Conservation (phyloP, 2,113 vertebrate species). For the Rhabdomys dilectus region DNA sequence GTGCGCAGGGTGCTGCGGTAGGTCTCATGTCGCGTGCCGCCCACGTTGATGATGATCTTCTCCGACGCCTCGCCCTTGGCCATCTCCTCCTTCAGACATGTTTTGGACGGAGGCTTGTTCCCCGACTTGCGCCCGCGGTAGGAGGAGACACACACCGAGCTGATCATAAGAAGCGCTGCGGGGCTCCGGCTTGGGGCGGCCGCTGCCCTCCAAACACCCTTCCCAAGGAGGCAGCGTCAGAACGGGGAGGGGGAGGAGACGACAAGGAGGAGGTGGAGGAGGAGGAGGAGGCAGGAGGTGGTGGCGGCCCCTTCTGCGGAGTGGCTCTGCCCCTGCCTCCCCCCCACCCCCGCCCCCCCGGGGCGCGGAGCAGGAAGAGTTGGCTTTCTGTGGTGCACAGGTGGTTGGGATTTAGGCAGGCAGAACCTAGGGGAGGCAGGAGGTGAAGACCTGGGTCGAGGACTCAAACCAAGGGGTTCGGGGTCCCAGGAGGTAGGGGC, state of each 20-base stretch:
- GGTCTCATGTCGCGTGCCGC: conserved; percentile 97
- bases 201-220: conserved; percentile 85
- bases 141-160: conserved; percentile 99
- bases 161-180: conserved; percentile 93
- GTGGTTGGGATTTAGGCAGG: conserved; percentile 78
- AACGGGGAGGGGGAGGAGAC: conserved; percentile 74
- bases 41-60: conserved; percentile 98
- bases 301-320: conserved; percentile 65
- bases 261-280: conserved; percentile 55
- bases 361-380: conserved; percentile 68
- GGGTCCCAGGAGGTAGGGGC: not conserved
- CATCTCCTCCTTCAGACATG: conserved; percentile 99
- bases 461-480: not conserved
- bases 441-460: not conserved
- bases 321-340: conserved; percentile 67
- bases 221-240: conserved; percentile 85
- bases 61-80: conserved; percentile 95
- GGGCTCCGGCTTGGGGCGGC: conserved; percentile 86
- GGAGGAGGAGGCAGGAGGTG: conserved; percentile 59
- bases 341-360: not conserved
- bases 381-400: conserved; percentile 74
- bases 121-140: conserved; percentile 99
- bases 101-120: conserved; percentile 99
- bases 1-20: conserved; percentile 97
- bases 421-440: conserved; percentile 41